Percentiles rank a stretch among this genome's conserved stretches.
These are phyloP conservation scores for Brachyhypopomus gauderio DNA, from an alignment of 2,113 vertebrate species.

Conservation along the genomic window DNA sequence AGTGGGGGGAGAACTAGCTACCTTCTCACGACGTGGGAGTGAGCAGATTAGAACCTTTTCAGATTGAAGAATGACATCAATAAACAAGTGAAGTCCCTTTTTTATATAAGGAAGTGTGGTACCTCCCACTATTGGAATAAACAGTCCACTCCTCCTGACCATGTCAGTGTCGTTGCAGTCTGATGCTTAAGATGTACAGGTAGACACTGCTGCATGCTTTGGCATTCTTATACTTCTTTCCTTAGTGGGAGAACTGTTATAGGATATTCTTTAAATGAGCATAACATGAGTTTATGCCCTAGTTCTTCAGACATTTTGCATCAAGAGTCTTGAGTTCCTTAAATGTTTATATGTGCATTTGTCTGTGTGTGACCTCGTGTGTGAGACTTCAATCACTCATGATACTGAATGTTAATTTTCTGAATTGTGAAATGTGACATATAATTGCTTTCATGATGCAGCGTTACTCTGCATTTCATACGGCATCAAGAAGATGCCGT, in stretches of 20 bases:
- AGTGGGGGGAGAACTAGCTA: neutral
- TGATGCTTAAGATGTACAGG: too few species aligned
- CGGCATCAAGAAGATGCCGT: neutral
- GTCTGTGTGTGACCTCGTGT: neutral
- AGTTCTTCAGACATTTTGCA: neutral
- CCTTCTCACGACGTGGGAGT: neutral
- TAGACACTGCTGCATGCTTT: too few species aligned
- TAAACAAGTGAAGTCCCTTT: neutral
- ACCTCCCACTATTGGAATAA: too few species aligned
- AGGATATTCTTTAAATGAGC: neutral
- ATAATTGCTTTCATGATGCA: neutral
- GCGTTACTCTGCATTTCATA: neutral
- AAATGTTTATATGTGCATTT: neutral
- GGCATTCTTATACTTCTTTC: neutral
- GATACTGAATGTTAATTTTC: neutral
- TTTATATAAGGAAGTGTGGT: neutral
- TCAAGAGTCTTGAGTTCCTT: neutral
- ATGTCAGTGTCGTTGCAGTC: too few species aligned
- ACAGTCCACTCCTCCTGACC: too few species aligned
- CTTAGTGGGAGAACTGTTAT: neutral
- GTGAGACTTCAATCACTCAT: too few species aligned
- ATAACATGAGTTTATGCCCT: neutral
- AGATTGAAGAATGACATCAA: neutral
- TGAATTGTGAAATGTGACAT: neutral
- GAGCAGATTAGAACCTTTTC: neutral